Evolutionary conservation across 2,888 invertebrate genomes (phyloP).

Genomic region (Spodoptera picta): DNA sequence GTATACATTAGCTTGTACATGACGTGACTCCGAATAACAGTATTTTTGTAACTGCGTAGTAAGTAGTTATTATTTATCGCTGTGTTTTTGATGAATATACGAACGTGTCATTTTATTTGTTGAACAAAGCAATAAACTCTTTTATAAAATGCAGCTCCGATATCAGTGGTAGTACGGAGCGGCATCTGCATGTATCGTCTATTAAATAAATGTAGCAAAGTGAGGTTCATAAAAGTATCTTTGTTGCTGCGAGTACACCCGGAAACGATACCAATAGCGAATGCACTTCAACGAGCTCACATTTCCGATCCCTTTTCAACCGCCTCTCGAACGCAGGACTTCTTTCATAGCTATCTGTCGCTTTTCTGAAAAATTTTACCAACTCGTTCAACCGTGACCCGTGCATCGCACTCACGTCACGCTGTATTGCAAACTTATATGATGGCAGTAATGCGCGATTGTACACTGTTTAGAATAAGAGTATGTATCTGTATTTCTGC

Average conservation of each 20-base stretch:
- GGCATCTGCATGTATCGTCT: slow-evolving; percentile 40
- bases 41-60: slow-evolving; percentile 32
- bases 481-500: not conserved
- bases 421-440: slow-evolving; percentile 44
- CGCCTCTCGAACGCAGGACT: slow-evolving; percentile 64
- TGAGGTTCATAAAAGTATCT: slow-evolving; percentile 57
- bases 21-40: slow-evolving; percentile 47
- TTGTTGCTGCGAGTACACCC: slow-evolving; percentile 60
- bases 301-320: slow-evolving; percentile 75
- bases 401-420: slow-evolving; percentile 46
- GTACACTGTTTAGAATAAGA: slow-evolving; percentile 8
- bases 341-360: slow-evolving; percentile 71
- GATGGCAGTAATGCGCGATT: slow-evolving; percentile 29
- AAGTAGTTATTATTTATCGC: slow-evolving; percentile 24
- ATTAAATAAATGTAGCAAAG: slow-evolving; percentile 54
- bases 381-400: slow-evolving; percentile 74
- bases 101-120: not conserved
- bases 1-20: slow-evolving; percentile 65
- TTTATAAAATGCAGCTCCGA: slow-evolving; percentile 9
- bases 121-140: slow-evolving; percentile 3
- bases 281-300: slow-evolving; percentile 72
- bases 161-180: slow-evolving; percentile 23
- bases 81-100: slow-evolving; percentile 1
- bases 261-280: slow-evolving; percentile 76
- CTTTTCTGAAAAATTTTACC: slow-evolving; percentile 70